A percentile compares a stretch with the other conserved stretches of the same genome.
These are phyloP conservation scores for Dryomyza anilis DNA, from an alignment of 2,888 invertebrate genomes.

Conservation along the genomic window DNA sequence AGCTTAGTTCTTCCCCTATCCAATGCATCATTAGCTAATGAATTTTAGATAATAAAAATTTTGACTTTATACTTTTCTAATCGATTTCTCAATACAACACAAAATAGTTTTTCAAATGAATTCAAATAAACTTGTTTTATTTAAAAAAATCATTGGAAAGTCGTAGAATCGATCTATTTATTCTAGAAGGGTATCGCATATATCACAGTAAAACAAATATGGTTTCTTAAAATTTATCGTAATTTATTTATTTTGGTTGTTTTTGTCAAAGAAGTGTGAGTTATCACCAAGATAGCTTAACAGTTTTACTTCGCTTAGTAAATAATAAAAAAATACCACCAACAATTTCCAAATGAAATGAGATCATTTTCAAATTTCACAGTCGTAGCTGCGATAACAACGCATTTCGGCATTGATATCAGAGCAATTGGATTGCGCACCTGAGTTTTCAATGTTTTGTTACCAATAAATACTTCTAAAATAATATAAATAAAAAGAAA, in stretches of 20 bases:
- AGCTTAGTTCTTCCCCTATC: no score
- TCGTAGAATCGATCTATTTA: no score
- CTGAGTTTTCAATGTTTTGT: neutral
- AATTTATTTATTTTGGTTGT: neutral
- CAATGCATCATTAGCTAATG: no score
- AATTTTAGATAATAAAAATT: no score
- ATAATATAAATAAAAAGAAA: no score
- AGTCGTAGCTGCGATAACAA: neutral
- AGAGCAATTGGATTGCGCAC: neutral
- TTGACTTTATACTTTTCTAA: no score
- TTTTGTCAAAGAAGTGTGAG: neutral
- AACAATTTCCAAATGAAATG: neutral
- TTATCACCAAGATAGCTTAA: neutral
- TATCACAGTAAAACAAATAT: neutral
- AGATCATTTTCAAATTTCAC: constrained; percentile 7
- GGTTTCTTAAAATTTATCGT: neutral
- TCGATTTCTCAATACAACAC: no score
- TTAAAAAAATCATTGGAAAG: no score
- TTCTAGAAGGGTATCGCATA: no score
- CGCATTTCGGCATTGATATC: neutral
- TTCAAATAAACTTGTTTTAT: no score
- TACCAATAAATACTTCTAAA: neutral
- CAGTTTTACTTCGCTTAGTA: neutral
- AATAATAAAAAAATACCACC: neutral
- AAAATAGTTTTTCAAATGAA: no score